Conservation (phyloP, 1,140 invertebrate species). For the Apis cerana region DNA sequence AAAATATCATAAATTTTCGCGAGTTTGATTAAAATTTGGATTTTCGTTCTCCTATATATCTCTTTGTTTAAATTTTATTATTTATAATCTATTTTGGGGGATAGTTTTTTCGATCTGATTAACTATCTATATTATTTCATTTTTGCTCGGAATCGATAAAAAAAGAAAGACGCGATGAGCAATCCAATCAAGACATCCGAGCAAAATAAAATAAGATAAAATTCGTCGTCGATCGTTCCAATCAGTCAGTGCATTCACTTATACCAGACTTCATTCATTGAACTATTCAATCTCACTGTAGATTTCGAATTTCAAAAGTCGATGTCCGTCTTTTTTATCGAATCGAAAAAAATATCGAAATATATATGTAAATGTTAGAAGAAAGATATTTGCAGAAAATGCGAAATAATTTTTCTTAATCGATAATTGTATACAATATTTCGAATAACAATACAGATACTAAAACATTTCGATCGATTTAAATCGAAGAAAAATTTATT, state of each 20-base stretch:
- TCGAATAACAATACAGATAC: too few relatives aligned
- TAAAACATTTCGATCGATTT: too few relatives aligned
- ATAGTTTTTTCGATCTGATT: background rate
- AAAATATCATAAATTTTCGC: too few relatives aligned
- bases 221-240: constrained; percentile 35
- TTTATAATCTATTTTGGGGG: too few relatives aligned
- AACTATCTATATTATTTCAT: background rate
- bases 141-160: constrained; percentile 14
- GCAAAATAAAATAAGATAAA: constrained; percentile 50
- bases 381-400: background rate
- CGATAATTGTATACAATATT: too few relatives aligned
- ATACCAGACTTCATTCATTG: constrained; percentile 22
- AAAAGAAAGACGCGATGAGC: constrained; percentile 2
- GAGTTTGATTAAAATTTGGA: too few relatives aligned
- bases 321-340: background rate
- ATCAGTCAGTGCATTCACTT: constrained; percentile 41
- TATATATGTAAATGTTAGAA: background rate
- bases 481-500: background rate
- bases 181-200: constrained; percentile 50
- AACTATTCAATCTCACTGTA: constrained; percentile 21
- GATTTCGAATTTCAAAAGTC: constrained; percentile 21
- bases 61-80: too few relatives aligned
- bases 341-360: background rate
- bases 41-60: too few relatives aligned
- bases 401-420: too few relatives aligned